These are phyloP conservation scores for Rambutsinella grinnellia DNA, from an alignment of 2,888 invertebrate species.

Conservation along the genomic window DNA sequence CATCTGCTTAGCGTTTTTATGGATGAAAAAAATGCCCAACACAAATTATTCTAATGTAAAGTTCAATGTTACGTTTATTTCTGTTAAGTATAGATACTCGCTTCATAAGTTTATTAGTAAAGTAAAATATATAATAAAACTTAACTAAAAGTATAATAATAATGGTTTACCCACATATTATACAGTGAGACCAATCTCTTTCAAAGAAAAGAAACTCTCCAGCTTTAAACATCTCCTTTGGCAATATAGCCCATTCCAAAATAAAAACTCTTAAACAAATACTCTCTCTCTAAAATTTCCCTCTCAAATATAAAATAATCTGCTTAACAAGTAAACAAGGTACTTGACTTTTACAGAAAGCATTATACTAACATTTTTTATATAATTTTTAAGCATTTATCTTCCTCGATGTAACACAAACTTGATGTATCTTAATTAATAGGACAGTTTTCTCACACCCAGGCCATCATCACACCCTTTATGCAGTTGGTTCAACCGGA, in stretches of 20 bases:
- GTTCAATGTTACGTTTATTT: not conserved
- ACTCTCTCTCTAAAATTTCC: not conserved
- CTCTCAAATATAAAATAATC: not conserved
- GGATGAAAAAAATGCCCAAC: not conserved
- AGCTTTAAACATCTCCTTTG: conserved; percentile 12
- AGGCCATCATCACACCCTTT: not conserved
- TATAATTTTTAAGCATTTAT: too few relatives aligned
- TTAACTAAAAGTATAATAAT: too few relatives aligned
- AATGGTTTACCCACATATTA: too few relatives aligned
- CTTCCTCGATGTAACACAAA: too few relatives aligned
- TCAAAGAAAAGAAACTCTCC: conserved; percentile 37
- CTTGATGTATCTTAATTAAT: not conserved
- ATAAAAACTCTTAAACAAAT: not conserved
- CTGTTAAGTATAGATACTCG: not conserved
- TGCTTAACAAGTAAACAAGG: conserved; percentile 11
- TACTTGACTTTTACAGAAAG: conserved; percentile 10
- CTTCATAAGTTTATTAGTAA: too few relatives aligned
- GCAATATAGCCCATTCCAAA: not conserved
- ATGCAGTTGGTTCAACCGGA: too few relatives aligned
- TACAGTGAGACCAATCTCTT: conserved; percentile 51
- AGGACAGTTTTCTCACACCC: not conserved
- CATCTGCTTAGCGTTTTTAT: not conserved
- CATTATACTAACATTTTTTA: not conserved
- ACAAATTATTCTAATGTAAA: not conserved
- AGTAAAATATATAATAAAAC: too few relatives aligned